Base-by-base conservation (phyloP, 2,113 vertebrate species). In the Corythaeola cristata region DNA sequence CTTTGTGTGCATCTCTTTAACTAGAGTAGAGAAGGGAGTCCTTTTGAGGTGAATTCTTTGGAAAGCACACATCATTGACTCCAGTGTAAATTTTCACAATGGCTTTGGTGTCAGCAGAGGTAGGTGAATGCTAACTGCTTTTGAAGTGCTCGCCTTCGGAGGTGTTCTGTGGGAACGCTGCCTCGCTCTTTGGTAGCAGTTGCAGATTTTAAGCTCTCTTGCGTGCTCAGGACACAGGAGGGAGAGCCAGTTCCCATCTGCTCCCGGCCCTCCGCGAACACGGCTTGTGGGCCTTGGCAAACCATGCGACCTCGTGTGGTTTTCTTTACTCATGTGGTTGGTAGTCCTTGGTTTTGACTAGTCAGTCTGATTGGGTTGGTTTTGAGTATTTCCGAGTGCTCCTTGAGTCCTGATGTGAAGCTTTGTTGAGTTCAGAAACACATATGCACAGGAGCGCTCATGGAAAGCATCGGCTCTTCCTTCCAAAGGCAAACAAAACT, bases 391-490 rank as follows among this genome's bases (percentile, higher is more conserved):
- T 53, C 15, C 52, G 26, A 53, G 52, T 8, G 52, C 52, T 53
- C 28, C 52, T 53, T 53, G 52, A 53, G 26, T 53, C 52, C 52
- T 28, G 26, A 30, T 30, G 53, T 3, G 1, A 41, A 33, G 64
- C 52, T 76, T 50, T 16, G 16, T 8, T 19, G 84, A 58, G n/a
- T 22, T 58, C 47, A 32, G 66, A 73, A 68, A 18, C 15, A 10
- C 6, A 2, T 1, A 2, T 0, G 0, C 3, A 4, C 55, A 41
- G 74, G 15, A 60, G 33, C 17, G 2, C 33, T 85, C 0, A 1
- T 24, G 89, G 52, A 37, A 18, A 16, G 26, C 24, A 6, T 11
- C 5, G 0, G n/a, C 2, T 0, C 37, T 18, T 35, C 1, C 0
- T 82, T 44, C 56, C 62, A 13, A 3, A 35, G 27, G 4, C 2